Conservation (phyloP, 2,888 invertebrate genomes). For the Halictus quadricinctus region DNA sequence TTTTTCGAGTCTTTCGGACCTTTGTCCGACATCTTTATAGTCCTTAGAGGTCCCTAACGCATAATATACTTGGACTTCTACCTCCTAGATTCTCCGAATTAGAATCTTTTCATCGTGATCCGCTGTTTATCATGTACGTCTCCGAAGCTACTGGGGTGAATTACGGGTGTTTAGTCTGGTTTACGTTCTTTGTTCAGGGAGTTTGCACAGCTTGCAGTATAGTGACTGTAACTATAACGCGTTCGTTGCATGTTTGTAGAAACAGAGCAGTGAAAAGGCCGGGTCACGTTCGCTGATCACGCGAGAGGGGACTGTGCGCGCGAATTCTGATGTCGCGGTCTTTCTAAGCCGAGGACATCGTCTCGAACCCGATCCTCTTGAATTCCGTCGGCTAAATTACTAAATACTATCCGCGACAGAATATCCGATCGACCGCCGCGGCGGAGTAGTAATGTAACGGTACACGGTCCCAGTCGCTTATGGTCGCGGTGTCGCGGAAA, state of each 20-base stretch:
- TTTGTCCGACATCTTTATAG: too few relatives aligned
- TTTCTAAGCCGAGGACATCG: conserved; percentile 20
- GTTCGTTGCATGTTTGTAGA: too few relatives aligned
- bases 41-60: background rate
- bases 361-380: conserved; percentile 35
- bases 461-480: conserved; percentile 18
- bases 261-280: background rate
- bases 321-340: background rate
- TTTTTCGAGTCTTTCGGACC: too few relatives aligned
- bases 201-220: background rate
- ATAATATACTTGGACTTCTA: background rate
- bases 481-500: background rate
- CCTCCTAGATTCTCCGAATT: too few relatives aligned
- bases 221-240: background rate
- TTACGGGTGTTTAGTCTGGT: background rate
- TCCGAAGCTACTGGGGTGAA: background rate
- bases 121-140: background rate
- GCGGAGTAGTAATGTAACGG: conserved; percentile 19
- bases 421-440: conserved; percentile 21
- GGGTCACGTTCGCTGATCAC: background rate
- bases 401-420: conserved; percentile 19
- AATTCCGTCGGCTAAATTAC: conserved; percentile 27
- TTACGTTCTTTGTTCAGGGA: background rate
- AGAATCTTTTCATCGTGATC: background rate
- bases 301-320: background rate